Evolutionary conservation across 1,140 invertebrate species (phyloP), one percentile per base, ranked within the genome.

Genomic region (Hyles vespertilio): DNA sequence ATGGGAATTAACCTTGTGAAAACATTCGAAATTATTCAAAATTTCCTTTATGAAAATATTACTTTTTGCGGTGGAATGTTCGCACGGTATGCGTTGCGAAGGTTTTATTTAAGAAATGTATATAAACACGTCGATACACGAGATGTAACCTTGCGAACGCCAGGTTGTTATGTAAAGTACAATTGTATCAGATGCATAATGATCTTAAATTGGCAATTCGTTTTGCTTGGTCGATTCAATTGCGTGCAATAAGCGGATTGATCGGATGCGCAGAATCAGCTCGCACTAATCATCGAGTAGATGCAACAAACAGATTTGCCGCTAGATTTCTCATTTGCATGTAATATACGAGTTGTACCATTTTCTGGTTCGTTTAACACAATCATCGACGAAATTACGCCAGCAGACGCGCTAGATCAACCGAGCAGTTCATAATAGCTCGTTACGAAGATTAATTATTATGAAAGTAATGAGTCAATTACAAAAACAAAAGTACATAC

Each of bases 191-290:
- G 36, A 53, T 34, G 46, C 50, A 48, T 67, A 67, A 70, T 67
- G 63, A 69, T 65, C 53, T 57, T 44, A 61, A 73, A 73, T 73
- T 75, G 72, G 59, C 66, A 67, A 67, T 70, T 58, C 61, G 68
- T 70, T 59, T 53, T 50, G 70, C 63, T 63, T 65, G 66, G 58
- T 51, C 58, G 61, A 66, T 57, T 66, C 66, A 58, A 72, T 69
- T 66, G 66, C 70, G 58, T 69, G 59, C 63, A 69, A 74, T 66
- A 43, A 65, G 50, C 47, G 59, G 57, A 62, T 54, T 64, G 64
- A 63, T 63, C 57, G 54, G 54, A 67, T 56, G 49, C 63, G 58
- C 64, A 66, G 59, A 54, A 54, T 52, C 65, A 53, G 49, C 12
- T 56, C 53, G 53, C 61, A 66, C 63, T 52, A 55, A 60, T 54